phyloP scores from a whole-genome alignment of 1,140 invertebrate species.

The Bombus superbus region DNA sequence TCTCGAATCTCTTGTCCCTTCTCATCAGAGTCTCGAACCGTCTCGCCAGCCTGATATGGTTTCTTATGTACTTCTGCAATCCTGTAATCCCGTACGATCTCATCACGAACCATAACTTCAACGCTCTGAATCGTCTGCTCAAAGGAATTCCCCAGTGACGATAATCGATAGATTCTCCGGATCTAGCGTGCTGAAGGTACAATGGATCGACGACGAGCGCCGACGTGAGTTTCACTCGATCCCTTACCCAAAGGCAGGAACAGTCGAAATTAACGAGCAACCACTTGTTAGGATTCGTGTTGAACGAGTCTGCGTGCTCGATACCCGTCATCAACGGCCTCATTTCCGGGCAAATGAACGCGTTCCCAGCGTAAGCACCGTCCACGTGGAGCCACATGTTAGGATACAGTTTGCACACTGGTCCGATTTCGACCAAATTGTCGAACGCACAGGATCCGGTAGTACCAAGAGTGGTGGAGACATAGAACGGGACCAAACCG shows the following conservation, averaged over 20 bases:
- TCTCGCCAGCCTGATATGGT: slow-evolving; percentile 94
- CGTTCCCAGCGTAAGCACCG: slow-evolving; percentile 92
- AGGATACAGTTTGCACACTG: slow-evolving; percentile 87
- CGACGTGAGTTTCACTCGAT: slow-evolving; percentile 94
- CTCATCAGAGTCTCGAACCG: slow-evolving; percentile 90
- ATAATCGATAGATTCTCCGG: slow-evolving; percentile 92
- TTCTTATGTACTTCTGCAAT: slow-evolving; percentile 92
- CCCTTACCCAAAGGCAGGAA: slow-evolving; percentile 94
- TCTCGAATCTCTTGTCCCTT: slow-evolving; percentile 91
- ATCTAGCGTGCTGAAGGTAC: slow-evolving; percentile 92
- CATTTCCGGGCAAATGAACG: slow-evolving; percentile 93
- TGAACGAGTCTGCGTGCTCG: slow-evolving; percentile 94
- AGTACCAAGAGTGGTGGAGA: slow-evolving; percentile 91
- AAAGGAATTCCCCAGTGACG: slow-evolving; percentile 95
- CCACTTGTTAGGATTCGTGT: slow-evolving; percentile 97
- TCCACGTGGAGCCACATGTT: slow-evolving; percentile 90
- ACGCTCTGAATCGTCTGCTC: slow-evolving; percentile 91
- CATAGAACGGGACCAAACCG: slow-evolving; percentile 94
- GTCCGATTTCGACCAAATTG: slow-evolving; percentile 91
- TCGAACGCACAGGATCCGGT: slow-evolving; percentile 93
- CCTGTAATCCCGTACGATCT: slow-evolving; percentile 92
- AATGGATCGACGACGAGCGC: slow-evolving; percentile 97
- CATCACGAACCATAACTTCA: slow-evolving; percentile 96
- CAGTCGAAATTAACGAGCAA: slow-evolving; percentile 95
- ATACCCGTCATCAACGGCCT: slow-evolving; percentile 89